Base-by-base conservation (phyloP, 2,888 invertebrate species). In the Caenorhabditis sulstoni region DNA sequence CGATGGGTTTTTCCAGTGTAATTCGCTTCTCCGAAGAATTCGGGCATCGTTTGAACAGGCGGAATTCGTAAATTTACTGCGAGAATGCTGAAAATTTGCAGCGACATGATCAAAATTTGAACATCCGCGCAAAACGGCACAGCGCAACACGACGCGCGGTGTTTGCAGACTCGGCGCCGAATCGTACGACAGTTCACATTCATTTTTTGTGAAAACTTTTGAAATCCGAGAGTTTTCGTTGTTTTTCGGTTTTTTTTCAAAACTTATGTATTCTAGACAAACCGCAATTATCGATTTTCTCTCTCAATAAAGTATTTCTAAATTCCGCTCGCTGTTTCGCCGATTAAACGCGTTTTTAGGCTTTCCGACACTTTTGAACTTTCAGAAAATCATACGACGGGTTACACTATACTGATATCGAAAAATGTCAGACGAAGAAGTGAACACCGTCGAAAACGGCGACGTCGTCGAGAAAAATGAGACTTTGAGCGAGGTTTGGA, bases 381-480 rank as follows among this genome's bases (percentile, higher is more conserved):
- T 77, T 59, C 76, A 77, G 76, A 41, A 20, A 44, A 57, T 77
- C 67, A 62, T 57, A 64, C 71, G 50, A 76, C 76, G 76, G 76
- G 76, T 77, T 49, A 57, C 64, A 70, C 50, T 37, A 64, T 57
- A 44, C 52, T 64, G 52, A 64, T 66, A 62, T 49, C 23, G 12
- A 64, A 64, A 53, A 49, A 77, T 71, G 77, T 65, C 76, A 41
- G 65, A 77, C 12, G 70, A 77, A 29, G 76, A 68, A 3, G 23
- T 49, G 35, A 67, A 37, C 14, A 58, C 50, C n/a, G 58, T 45
- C 29, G 68, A 61, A 47, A 64, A 41, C 45, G 66, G 39, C 8
- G 64, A 44, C 8, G 47, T 18, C 20, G 47, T 44, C 16, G 70
- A 66, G 47, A 76, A 67, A 52, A 59, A 20, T 12, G 67, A 67